phyloP scores from a whole-genome alignment of 2,797 vertebrate genomes.

The Macroramphosus scolopax region DNA sequence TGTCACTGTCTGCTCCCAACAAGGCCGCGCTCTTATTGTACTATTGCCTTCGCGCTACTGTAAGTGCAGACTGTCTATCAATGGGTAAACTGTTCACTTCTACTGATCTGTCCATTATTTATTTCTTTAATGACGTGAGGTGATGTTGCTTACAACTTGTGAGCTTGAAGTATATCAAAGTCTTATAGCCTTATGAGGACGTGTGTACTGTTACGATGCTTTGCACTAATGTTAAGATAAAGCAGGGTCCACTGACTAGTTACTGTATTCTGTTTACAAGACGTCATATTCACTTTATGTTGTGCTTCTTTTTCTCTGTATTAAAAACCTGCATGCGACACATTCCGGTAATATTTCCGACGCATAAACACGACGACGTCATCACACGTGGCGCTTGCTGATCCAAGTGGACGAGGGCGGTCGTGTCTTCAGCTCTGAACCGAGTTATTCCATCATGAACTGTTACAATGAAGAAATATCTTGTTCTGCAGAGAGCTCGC shows the following conservation, averaged over 20 bases:
- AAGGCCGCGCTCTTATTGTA: constrained; percentile 1
- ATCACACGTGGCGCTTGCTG: constrained; percentile 21
- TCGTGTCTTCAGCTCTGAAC: constrained; percentile 21
- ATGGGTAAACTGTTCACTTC: constrained; percentile 16
- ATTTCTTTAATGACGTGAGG: constrained; percentile 36
- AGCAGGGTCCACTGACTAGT: constrained; percentile 52
- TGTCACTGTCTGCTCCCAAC: no score
- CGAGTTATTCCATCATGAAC: constrained; percentile 30
- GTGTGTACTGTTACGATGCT: constrained; percentile 58
- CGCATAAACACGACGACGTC: constrained; percentile 30
- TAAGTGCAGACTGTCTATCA: constrained; percentile 26
- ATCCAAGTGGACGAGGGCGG: constrained; percentile 13
- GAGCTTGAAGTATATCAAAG: constrained; percentile 43
- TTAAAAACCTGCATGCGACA: constrained; percentile 50
- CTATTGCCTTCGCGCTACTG: constrained; percentile 21
- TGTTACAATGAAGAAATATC: constrained; percentile 39
- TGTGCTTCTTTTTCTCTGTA: constrained; percentile 54
- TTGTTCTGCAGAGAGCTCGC: constrained; percentile 49
- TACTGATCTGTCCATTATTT: constrained; percentile 29
- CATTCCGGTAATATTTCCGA: constrained; percentile 45
- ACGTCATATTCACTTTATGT: constrained; percentile 33
- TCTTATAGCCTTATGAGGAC: constrained; percentile 54
- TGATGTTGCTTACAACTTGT: constrained; percentile 47
- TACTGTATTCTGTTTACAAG: constrained; percentile 50
- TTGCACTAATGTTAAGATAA: constrained; percentile 53